Evolutionary conservation across 2,888 invertebrate species (phyloP).

Genomic region (Dicyrtoma fusca): DNA sequence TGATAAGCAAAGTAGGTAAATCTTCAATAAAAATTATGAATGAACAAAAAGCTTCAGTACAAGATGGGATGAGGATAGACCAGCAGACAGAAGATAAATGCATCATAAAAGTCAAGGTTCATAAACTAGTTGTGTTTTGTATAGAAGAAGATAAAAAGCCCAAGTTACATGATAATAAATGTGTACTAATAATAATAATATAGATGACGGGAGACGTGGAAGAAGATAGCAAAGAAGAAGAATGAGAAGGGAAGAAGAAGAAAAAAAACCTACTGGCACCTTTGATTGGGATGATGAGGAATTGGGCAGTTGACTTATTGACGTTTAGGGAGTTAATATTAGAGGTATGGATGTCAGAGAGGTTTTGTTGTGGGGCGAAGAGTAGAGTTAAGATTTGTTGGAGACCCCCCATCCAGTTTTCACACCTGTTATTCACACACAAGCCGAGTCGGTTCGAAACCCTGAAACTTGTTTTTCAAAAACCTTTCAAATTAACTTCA

Average conservation of each 20-base stretch:
- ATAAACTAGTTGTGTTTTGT: constrained; percentile 18
- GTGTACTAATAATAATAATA: neutral
- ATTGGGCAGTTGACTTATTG: constrained; percentile 43
- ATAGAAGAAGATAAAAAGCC: no score
- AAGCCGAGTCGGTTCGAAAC: constrained; percentile 24
- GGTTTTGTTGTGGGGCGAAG: constrained; percentile 2
- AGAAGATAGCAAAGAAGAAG: neutral
- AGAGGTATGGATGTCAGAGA: constrained; percentile 30
- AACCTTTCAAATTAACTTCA: constrained; percentile 45
- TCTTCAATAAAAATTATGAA: no score
- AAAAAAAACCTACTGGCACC: constrained; percentile 4
- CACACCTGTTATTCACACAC: constrained; percentile 50
- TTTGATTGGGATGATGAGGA: constrained; percentile 36
- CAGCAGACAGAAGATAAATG: constrained; percentile 29
- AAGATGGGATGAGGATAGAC: neutral
- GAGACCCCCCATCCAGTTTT: constrained; percentile 49
- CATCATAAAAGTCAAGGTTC: constrained; percentile 26
- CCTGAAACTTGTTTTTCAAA: constrained; percentile 46
- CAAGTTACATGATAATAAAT: no score
- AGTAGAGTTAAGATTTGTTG: constrained; percentile 40
- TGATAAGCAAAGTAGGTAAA: no score
- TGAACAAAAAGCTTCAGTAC: neutral
- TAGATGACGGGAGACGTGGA: neutral
- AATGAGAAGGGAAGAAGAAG: neutral
- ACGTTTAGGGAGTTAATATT: constrained; percentile 33